Conservation (phyloP, 2,113 vertebrate genomes). For the Pelecanus crispus region DNA sequence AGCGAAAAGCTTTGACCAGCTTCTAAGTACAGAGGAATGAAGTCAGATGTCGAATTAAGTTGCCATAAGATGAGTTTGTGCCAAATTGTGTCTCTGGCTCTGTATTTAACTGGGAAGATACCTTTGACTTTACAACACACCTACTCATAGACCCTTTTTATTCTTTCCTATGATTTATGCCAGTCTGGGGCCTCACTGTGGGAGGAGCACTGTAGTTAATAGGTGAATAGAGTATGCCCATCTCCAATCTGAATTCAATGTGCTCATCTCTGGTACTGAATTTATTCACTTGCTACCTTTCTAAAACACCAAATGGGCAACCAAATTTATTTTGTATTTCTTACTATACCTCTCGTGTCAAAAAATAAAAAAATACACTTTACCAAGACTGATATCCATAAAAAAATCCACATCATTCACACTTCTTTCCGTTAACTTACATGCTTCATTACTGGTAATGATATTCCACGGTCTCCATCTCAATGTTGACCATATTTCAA, state of each 20-base stretch:
- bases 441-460: background rate
- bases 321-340: background rate
- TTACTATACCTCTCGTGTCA: background rate
- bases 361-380: background rate
- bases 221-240: background rate
- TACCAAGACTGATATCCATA: background rate
- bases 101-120: background rate
- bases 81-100: background rate
- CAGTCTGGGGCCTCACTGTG: background rate
- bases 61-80: background rate
- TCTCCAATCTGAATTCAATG: background rate
- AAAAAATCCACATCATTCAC: rapidly evolving
- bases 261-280: background rate
- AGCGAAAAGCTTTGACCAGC: background rate
- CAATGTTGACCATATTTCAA: background rate
- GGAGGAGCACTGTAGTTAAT: background rate
- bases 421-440: background rate
- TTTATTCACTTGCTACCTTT: background rate
- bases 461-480: background rate
- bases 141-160: background rate
- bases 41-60: background rate
- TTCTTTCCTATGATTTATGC: background rate
- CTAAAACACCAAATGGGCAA: background rate
- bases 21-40: background rate
- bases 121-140: background rate